These are phyloP conservation scores for Bufotes viridis DNA, from an alignment of 2,797 vertebrate genomes.

Conservation along the genomic window DNA sequence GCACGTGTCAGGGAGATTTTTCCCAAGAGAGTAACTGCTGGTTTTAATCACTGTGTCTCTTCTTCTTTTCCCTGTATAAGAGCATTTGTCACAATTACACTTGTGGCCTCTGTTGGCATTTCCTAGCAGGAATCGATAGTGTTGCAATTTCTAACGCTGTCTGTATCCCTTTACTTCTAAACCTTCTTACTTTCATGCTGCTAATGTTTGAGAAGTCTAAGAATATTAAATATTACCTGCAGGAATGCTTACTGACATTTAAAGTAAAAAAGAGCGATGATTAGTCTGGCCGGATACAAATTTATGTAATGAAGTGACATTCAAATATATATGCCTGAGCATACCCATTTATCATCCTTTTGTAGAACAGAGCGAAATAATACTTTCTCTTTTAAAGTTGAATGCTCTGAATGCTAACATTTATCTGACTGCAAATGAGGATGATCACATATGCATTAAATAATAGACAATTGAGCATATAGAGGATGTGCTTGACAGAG, in stretches of 20 bases:
- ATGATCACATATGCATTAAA: not conserved
- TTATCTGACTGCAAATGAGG: not conserved
- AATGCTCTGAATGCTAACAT: conserved; percentile 1
- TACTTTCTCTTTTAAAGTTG: not conserved
- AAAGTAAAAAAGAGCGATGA: conserved; percentile 19
- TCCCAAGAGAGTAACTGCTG: conserved; percentile 14
- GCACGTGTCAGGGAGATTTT: conserved; percentile 12
- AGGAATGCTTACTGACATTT: conserved; percentile 44
- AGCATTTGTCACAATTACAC: conserved; percentile 53
- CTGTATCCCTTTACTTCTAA: conserved; percentile 10
- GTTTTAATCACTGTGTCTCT: conserved; percentile 38
- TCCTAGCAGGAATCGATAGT: conserved; percentile 42
- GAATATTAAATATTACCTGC: conserved; percentile 37
- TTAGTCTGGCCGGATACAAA: conserved; percentile 22
- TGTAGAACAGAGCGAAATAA: not conserved
- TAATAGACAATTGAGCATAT: not conserved
- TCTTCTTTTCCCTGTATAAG: not conserved
- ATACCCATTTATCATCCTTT: conserved; percentile 5
- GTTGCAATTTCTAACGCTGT: conserved; percentile 34
- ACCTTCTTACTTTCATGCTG: conserved; percentile 13
- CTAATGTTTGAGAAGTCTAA: conserved; percentile 32
- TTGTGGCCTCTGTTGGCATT: conserved; percentile 40
- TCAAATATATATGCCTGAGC: conserved; percentile 11
- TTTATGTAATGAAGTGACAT: conserved; percentile 23
- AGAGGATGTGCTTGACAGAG: not conserved